Conservation (phyloP, 2,797 vertebrate species). For the Paedocypris micromegethes region DNA sequence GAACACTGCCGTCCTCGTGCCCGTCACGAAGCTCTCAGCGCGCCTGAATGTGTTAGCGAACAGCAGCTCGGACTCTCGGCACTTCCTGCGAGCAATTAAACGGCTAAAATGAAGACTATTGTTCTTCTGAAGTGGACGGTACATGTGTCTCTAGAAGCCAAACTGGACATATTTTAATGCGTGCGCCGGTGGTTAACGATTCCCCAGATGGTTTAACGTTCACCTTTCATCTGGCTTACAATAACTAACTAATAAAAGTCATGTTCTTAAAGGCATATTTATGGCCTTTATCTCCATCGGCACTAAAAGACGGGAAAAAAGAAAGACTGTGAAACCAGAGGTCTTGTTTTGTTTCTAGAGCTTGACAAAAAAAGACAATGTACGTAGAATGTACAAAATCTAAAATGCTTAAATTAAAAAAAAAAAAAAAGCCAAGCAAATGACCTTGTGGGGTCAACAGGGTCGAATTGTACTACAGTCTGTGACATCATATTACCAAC, state of each 20-base stretch:
- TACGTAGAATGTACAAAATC: too few relatives aligned
- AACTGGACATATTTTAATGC: slow-evolving; percentile 19
- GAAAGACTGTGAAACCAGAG: slow-evolving; percentile 51
- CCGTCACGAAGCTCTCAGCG: slow-evolving; percentile 82
- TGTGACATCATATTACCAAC: too few relatives aligned
- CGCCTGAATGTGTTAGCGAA: slow-evolving; percentile 60
- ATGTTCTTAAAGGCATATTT: slow-evolving; percentile 46
- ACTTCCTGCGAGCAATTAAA: slow-evolving; percentile 9
- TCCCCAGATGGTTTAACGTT: slow-evolving; percentile 59
- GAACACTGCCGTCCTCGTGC: slow-evolving; percentile 68
- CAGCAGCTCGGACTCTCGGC: slow-evolving; percentile 54
- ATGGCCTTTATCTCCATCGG: slow-evolving; percentile 56
- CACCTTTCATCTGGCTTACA: slow-evolving; percentile 66
- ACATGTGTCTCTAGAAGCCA: slow-evolving; percentile 10
- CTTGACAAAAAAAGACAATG: slow-evolving; percentile 8
- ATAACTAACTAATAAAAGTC: slow-evolving; percentile 60
- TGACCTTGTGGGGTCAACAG: too few relatives aligned
- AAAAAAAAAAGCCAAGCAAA: too few relatives aligned
- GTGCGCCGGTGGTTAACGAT: slow-evolving; percentile 48
- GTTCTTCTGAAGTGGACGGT: slow-evolving; percentile 20
- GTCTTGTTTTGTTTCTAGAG: background rate
- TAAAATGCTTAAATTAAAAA: too few relatives aligned
- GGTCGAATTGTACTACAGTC: too few relatives aligned
- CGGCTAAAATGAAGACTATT: slow-evolving; percentile 59
- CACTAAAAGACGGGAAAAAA: too few relatives aligned